Evolutionary conservation across 2,113 vertebrate species (phyloP), one percentile per base, ranked within the genome.

Genomic region (Phaethornis superciliosus): DNA sequence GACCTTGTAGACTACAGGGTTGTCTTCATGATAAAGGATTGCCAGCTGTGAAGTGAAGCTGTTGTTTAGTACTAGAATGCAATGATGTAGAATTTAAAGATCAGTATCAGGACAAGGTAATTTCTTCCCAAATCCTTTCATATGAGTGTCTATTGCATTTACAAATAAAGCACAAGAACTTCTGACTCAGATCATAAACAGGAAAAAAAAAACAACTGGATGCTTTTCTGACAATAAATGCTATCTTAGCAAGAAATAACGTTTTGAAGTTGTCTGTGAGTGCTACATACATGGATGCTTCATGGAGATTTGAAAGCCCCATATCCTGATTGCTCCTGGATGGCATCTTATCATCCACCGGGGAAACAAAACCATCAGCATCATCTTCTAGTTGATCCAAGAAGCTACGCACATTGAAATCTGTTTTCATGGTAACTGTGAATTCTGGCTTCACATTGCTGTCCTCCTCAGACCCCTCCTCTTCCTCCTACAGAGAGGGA

Each of bases 241-340:
- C 3, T 58, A 33, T 37, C 27, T 84, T 14, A 56, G 52, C 55
- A 78, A 87, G 62, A 92, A 89, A 71, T 19, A 71, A 68, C 28
- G n/a, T 70, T 69, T 15, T 58, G 28, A 60, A 58, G 30, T 58
- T 85, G 82, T 51, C 63, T 76, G n/a, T 26, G 15, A 93, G 81
- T 51, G 32, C 20, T 64, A 97, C 99, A 82, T 98, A 99, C 99
- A 97, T 98, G 81, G 99, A 98, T 84, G 99, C 99, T 6, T 99
- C 98, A 84, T 99, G 99, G 79, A 99, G 98, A 94, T 99, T 99
- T 63, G 99, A 99, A 85, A 99, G 98, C 37, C 98, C 98, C 91
- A 98, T 98, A 91, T 99, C 99, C 12, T 97, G 98, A 60, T 90
- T 98, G 97, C 96, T 98, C 42, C 96, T 97, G 9, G 98, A 97